These are phyloP conservation scores for Campylomormyrus tamandua DNA, from an alignment of 2,113 vertebrate genomes.

Conservation along the genomic window DNA sequence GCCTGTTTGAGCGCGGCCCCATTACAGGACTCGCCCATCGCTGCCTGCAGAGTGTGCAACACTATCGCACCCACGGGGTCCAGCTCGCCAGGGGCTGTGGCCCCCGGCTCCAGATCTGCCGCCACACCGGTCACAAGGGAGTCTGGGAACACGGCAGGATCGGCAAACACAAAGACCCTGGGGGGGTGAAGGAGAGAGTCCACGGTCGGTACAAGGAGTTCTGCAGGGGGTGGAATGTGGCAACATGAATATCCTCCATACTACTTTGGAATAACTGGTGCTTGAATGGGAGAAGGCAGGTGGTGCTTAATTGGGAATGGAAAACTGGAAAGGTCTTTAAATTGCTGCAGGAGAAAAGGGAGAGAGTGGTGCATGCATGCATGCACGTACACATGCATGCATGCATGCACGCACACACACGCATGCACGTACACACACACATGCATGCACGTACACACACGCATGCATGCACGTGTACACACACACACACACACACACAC, in stretches of 20 bases:
- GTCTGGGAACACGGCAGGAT: slow-evolving; percentile 71
- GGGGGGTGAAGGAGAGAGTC: not conserved
- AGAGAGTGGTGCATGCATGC: not conserved
- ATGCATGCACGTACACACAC: no score
- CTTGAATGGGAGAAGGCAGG: not conserved
- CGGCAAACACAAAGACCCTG: slow-evolving; percentile 85
- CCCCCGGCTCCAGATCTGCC: slow-evolving; percentile 60
- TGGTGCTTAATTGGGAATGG: not conserved
- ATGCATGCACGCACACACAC: no score
- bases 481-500: no score
- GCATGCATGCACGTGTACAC: not conserved
- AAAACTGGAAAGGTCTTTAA: not conserved
- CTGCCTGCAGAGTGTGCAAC: slow-evolving; percentile 69
- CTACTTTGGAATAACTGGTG: not conserved
- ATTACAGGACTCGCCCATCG: slow-evolving; percentile 64
- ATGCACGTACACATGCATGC: not conserved
- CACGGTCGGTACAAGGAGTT: not conserved
- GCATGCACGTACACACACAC: not conserved
- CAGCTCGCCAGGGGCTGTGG: slow-evolving; percentile 40
- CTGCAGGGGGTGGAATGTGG: not conserved
- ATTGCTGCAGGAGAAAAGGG: not conserved
- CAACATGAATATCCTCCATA: not conserved
- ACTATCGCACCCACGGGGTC: slow-evolving; percentile 71
- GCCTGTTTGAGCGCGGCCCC: slow-evolving; percentile 44
- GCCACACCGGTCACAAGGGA: slow-evolving; percentile 61